Conservation (phyloP, 2,888 invertebrate genomes). For the Acanthoscelides obtectus region DNA sequence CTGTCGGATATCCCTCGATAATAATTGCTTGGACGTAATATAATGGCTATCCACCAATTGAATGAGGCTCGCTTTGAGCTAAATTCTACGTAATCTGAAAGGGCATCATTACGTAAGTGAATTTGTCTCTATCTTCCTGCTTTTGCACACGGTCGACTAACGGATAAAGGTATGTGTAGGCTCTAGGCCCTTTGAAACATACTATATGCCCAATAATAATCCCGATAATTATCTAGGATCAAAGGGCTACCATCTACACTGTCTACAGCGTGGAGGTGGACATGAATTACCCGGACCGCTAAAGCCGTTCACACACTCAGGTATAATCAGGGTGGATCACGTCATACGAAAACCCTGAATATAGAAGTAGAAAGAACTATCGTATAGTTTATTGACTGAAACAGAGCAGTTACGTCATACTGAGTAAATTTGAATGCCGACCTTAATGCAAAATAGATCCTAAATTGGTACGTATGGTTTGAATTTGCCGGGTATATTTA, state of each 20-base stretch:
- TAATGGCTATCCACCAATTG: neutral
- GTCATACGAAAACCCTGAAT: too few species aligned
- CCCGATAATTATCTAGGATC: neutral
- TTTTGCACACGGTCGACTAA: neutral
- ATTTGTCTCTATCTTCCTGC: neutral
- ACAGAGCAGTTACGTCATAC: too few species aligned
- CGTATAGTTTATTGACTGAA: too few species aligned
- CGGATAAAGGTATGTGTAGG: neutral
- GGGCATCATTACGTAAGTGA: neutral
- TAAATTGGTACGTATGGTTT: too few species aligned
- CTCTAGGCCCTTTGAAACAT: neutral
- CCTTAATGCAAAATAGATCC: too few species aligned
- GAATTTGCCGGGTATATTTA: too few species aligned
- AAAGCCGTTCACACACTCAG: neutral
- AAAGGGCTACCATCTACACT: neutral
- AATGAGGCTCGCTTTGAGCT: neutral
- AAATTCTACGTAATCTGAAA: neutral
- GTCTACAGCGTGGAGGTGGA: neutral
- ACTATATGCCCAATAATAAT: neutral
- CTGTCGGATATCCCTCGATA: neutral
- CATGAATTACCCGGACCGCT: neutral
- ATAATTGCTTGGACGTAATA: neutral
- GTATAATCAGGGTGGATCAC: too few species aligned
- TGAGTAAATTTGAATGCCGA: too few species aligned
- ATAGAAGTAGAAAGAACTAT: too few species aligned